phyloP scores from a whole-genome alignment of 2,113 vertebrate species.

The Conger conger region DNA sequence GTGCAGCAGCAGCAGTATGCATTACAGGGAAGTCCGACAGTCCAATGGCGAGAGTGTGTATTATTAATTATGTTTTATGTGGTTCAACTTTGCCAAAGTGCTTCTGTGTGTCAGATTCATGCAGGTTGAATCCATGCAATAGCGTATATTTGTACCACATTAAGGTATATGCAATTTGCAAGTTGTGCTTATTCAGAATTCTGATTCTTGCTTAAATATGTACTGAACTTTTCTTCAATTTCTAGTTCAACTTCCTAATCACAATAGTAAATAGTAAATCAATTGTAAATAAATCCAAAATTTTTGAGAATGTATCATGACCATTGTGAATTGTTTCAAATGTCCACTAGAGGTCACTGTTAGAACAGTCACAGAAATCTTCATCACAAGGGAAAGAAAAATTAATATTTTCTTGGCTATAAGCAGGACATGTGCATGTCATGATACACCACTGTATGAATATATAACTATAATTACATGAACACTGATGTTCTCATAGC shows the following conservation, averaged over 20 bases:
- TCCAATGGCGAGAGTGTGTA: neutral
- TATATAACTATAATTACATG: neutral
- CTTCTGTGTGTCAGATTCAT: neutral
- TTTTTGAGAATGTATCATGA: neutral
- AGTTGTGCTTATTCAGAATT: neutral
- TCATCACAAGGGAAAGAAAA: neutral
- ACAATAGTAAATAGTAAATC: neutral
- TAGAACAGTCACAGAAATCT: neutral
- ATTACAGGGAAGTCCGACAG: neutral
- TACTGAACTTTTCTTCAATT: neutral
- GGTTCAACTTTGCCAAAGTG: neutral
- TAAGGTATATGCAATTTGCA: too few species aligned
- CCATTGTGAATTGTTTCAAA: neutral
- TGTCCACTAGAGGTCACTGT: slow-evolving; percentile 18
- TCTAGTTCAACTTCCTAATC: too few species aligned
- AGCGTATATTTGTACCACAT: too few species aligned
- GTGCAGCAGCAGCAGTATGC: neutral
- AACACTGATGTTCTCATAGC: neutral
- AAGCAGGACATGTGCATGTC: neutral
- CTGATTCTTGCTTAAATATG: neutral
- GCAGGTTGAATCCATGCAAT: neutral
- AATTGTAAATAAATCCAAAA: neutral
- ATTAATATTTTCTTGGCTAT: neutral
- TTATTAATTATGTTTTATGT: neutral
- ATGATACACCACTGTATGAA: neutral